Percentiles rank a stretch among this genome's conserved stretches.
These are phyloP conservation scores for Pygoscelis antarcticus DNA, from an alignment of 2,113 vertebrate genomes.

Conservation along the genomic window DNA sequence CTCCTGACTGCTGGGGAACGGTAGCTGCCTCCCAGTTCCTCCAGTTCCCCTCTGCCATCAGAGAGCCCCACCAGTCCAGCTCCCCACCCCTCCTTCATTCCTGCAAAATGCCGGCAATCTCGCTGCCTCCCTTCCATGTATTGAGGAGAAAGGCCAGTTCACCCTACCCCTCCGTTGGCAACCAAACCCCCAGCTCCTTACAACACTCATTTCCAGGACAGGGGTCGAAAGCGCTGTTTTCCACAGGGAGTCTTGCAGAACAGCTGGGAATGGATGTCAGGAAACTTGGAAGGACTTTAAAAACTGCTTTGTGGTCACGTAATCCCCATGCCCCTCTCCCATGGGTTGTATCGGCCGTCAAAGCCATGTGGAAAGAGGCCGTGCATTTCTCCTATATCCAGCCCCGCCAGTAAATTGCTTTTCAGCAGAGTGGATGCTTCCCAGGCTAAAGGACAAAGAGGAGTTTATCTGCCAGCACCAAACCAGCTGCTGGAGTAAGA, in stretches of 20 bases:
- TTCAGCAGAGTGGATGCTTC: background rate
- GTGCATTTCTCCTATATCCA: background rate
- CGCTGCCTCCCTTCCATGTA: accelerated
- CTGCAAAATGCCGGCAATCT: accelerated
- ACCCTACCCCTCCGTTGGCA: constrained; percentile 7
- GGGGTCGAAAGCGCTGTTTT: background rate
- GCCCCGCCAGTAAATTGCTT: background rate
- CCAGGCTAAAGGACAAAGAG: constrained; percentile 56
- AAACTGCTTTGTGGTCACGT: background rate
- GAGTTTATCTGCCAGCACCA: constrained; percentile 44
- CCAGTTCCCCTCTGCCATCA: background rate
- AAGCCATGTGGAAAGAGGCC: background rate
- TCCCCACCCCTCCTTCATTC: background rate
- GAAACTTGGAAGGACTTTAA: background rate
- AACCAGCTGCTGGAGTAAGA: constrained; percentile 36
- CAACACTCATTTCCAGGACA: constrained; percentile 16
- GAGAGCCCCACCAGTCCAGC: background rate
- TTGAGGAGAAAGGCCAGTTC: background rate
- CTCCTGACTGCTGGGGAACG: background rate
- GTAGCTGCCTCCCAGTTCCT: background rate
- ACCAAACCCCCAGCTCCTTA: background rate
- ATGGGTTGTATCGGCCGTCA: accelerated
- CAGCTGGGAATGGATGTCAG: constrained; percentile 28
- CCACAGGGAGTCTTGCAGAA: background rate
- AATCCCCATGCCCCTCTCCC: background rate